Conservation (phyloP, 2,797 vertebrate genomes). For the Gadopsis marmoratus region DNA sequence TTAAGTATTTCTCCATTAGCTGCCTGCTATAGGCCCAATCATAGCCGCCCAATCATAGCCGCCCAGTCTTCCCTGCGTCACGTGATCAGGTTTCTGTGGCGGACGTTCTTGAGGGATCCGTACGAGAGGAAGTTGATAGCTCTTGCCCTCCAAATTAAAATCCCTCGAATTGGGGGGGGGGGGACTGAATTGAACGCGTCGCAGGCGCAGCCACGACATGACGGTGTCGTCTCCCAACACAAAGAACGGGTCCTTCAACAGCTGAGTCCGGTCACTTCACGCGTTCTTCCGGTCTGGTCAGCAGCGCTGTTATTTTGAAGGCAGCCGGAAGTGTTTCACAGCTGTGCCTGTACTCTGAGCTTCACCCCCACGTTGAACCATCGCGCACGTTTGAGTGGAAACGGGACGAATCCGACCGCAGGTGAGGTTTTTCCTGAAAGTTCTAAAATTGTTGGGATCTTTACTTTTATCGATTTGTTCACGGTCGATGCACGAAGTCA, state of each 20-base stretch:
- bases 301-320: conserved; percentile 25
- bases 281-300: accelerated
- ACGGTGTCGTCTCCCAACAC: not conserved
- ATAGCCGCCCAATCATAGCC: conserved; percentile 3
- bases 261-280: accelerated
- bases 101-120: not conserved
- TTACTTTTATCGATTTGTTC: not conserved
- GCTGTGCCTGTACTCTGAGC: accelerated
- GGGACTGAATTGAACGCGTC: accelerated
- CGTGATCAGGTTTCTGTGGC: not conserved
- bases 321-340: not conserved
- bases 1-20: not conserved
- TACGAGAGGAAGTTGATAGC: not conserved
- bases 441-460: no score
- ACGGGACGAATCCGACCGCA: not conserved
- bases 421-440: conserved; percentile 11
- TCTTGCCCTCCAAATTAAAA: conserved; percentile 10
- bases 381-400: not conserved
- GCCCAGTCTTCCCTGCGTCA: not conserved
- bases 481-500: not conserved
- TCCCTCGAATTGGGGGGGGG: accelerated
- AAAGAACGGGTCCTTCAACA: accelerated
- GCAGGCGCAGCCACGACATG: accelerated
- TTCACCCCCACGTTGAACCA: accelerated
- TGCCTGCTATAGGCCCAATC: no score